phyloP scores from a whole-genome alignment of 2,797 vertebrate genomes.

The Acipenser ruthenus region DNA sequence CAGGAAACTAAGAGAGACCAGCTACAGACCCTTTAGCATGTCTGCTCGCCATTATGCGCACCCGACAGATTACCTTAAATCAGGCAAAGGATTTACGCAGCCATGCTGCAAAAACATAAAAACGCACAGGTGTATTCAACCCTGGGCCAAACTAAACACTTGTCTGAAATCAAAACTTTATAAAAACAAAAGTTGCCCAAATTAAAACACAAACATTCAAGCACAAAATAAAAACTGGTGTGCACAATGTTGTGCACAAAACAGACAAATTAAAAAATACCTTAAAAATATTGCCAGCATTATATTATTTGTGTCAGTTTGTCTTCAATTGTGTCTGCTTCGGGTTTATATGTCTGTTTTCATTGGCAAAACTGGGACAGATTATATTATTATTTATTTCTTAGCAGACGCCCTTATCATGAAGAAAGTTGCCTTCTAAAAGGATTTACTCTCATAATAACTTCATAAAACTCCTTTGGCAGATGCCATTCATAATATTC shows the following conservation, averaged over 20 bases:
- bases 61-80: constrained; percentile 44
- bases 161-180: neutral
- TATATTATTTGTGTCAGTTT: too few species aligned
- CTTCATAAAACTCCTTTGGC: too few species aligned
- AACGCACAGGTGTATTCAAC: neutral
- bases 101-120: neutral
- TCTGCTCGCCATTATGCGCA: constrained; percentile 51
- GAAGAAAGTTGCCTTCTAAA: too few species aligned
- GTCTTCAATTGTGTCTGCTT: too few species aligned
- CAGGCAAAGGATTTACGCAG: constrained; percentile 22
- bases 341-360: too few species aligned
- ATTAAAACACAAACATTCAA: neutral
- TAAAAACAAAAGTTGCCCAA: neutral
- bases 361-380: too few species aligned
- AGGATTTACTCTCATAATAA: too few species aligned
- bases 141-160: neutral
- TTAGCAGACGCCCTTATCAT: too few species aligned
- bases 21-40: constrained; percentile 17
- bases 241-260: neutral
- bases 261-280: too few species aligned
- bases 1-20: neutral
- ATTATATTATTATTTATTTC: too few species aligned
- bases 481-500: too few species aligned
- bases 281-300: too few species aligned
- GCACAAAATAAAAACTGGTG: neutral